These are phyloP conservation scores for Aphrophora alni DNA, from an alignment of 2,888 invertebrate genomes.

Conservation along the genomic window DNA sequence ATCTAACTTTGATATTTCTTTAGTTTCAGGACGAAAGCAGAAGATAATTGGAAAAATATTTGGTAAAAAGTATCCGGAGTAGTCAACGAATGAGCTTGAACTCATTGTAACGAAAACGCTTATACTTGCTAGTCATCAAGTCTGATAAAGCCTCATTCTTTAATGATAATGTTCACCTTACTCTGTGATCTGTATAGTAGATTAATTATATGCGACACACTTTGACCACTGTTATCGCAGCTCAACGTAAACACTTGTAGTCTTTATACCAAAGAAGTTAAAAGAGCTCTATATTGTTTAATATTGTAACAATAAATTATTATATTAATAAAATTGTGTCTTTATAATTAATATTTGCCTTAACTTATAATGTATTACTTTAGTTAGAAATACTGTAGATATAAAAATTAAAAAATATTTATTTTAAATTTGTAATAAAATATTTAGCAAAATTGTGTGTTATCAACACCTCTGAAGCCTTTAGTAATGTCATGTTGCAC, in stretches of 20 bases:
- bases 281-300: not conserved
- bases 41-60: constrained; percentile 2
- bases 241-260: not conserved
- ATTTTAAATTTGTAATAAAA: not conserved
- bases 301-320: not conserved
- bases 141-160: not conserved
- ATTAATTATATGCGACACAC: not conserved
- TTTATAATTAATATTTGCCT: not conserved
- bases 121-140: not conserved
- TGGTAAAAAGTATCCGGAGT: not conserved
- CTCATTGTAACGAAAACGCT: not conserved
- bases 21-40: not conserved
- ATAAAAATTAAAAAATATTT: not conserved
- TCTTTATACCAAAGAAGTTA: not conserved
- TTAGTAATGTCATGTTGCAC: not conserved
- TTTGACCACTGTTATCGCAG: not conserved
- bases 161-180: not conserved
- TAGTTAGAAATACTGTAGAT: not conserved
- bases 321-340: too few species aligned
- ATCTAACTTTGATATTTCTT: not conserved
- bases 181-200: not conserved
- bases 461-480: not conserved
- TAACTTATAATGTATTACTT: not conserved
- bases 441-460: not conserved
- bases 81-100: not conserved